These are phyloP conservation scores for Hirtodrosophila histrioides DNA, from an alignment of 2,888 invertebrate genomes.

Conservation along the genomic window DNA sequence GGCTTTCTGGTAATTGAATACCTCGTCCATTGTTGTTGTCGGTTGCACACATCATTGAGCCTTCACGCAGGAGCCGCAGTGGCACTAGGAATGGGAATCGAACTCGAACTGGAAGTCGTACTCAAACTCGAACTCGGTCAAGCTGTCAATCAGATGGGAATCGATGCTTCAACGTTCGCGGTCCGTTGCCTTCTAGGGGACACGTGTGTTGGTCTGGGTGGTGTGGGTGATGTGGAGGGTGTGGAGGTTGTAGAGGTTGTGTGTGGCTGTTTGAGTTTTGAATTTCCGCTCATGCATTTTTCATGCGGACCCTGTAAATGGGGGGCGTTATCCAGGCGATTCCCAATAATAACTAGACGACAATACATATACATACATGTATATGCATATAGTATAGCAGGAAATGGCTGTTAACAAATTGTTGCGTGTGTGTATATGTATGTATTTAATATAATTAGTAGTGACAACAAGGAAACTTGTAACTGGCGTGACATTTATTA, in stretches of 20 bases:
- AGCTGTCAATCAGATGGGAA: slow-evolving; percentile 72
- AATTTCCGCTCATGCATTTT: slow-evolving; percentile 76
- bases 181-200: slow-evolving; percentile 10
- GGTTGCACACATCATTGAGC: slow-evolving; percentile 75
- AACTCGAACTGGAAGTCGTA: slow-evolving; percentile 17
- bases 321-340: slow-evolving; percentile 58
- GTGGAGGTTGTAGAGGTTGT: slow-evolving; percentile 51
- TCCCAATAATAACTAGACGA: slow-evolving; percentile 40
- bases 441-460: slow-evolving; percentile 72
- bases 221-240: slow-evolving; percentile 24
- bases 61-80: slow-evolving; percentile 46
- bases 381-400: neutral
- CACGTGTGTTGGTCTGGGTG: slow-evolving; percentile 1
- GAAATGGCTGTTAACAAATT: slow-evolving; percentile 35
- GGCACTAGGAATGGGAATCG: neutral
- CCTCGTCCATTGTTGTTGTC: slow-evolving; percentile 49
- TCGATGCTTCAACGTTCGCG: slow-evolving; percentile 22
- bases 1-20: slow-evolving; percentile 68
- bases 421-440: slow-evolving; percentile 42
- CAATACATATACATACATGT: slow-evolving; percentile 13
- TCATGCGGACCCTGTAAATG: slow-evolving; percentile 56
- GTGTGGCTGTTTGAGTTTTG: slow-evolving; percentile 56
- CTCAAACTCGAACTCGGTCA: slow-evolving; percentile 63
- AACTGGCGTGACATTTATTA: slow-evolving; percentile 33
- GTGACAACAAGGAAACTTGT: slow-evolving; percentile 61